These are phyloP conservation scores for Drosophila ficusphila DNA, from an alignment of 1,140 invertebrate genomes.

Conservation along the genomic window DNA sequence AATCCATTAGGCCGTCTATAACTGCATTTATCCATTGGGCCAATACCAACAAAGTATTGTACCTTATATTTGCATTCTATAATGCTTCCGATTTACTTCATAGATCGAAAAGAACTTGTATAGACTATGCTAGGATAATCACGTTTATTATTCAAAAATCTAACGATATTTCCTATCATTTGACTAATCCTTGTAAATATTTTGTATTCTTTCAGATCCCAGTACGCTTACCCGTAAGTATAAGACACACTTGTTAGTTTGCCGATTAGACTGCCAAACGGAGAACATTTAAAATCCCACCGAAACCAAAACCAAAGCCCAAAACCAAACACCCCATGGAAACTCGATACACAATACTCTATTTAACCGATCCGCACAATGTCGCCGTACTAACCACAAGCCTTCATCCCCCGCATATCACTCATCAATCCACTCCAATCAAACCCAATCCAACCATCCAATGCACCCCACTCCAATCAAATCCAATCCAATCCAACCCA, in stretches of 20 bases:
- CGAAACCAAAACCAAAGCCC: background rate
- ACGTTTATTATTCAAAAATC: too few relatives aligned
- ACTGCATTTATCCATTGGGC: background rate
- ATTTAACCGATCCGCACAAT: background rate
- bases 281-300: too few relatives aligned
- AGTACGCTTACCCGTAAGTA: conserved; percentile 70
- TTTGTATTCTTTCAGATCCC: conserved; percentile 50
- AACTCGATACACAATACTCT: background rate
- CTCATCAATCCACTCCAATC: background rate
- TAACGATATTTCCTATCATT: background rate
- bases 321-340: too few relatives aligned
- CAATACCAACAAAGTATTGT: too few relatives aligned
- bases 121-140: too few relatives aligned
- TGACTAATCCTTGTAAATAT: background rate
- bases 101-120: too few relatives aligned
- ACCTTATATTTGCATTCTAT: too few relatives aligned
- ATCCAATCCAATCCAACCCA: background rate
- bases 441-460: background rate
- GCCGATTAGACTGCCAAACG: background rate
- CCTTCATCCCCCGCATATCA: background rate
- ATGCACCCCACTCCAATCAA: background rate
- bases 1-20: background rate
- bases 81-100: too few relatives aligned
- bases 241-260: background rate
- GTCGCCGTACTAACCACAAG: background rate